These are phyloP conservation scores for Podabrus alpinus DNA, from an alignment of 2,888 invertebrate species.

Conservation along the genomic window DNA sequence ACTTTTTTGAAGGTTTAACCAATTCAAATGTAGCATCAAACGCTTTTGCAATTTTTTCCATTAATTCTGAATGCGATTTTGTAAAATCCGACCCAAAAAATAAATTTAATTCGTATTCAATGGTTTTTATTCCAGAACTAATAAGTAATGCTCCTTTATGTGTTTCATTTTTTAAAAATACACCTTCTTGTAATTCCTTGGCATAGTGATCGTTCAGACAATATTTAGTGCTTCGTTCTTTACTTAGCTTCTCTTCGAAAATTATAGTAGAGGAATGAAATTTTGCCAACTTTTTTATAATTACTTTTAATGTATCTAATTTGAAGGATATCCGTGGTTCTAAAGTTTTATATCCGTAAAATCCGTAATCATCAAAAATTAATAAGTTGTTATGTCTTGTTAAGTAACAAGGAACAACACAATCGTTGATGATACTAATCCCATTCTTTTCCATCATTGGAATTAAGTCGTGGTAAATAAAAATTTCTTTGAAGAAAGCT, in stretches of 20 bases:
- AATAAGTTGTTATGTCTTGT: constrained; percentile 25
- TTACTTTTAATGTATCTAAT: constrained; percentile 34
- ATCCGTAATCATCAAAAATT: constrained; percentile 53
- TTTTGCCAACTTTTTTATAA: constrained; percentile 46
- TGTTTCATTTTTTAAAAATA: not conserved
- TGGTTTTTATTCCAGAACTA: not conserved
- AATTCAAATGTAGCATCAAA: constrained; percentile 25
- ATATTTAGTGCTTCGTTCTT: not conserved
- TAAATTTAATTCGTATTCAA: not conserved
- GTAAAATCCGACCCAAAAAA: not conserved
- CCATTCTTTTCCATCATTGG: not conserved
- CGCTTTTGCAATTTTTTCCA: not conserved
- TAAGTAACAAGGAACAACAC: constrained; percentile 26
- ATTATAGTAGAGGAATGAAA: constrained; percentile 52
- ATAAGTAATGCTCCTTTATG: not conserved
- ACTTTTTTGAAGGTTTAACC: constrained; percentile 47
- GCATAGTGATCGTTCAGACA: not conserved
- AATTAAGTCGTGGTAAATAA: not conserved
- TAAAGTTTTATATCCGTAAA: not conserved
- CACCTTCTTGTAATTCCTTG: not conserved
- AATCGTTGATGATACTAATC: constrained; percentile 12
- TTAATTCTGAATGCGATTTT: not conserved
- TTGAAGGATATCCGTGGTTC: constrained; percentile 13
- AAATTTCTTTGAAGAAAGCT: not conserved
- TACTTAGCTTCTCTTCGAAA: constrained; percentile 39